Evolutionary conservation across 2,888 invertebrate species (phyloP).

Genomic region (Meliscaeva auricollis): DNA sequence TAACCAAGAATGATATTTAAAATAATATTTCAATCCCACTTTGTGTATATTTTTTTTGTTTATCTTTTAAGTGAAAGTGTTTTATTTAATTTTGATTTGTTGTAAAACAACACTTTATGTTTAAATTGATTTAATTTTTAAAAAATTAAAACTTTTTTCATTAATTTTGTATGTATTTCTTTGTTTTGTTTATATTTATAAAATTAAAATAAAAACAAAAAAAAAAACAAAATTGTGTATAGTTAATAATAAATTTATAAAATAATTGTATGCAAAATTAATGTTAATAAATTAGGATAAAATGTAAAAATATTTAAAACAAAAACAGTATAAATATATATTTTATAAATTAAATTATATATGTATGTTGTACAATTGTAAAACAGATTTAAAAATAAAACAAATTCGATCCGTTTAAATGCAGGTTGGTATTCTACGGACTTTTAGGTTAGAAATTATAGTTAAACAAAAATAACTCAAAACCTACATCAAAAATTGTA

Average conservation of each 20-base stretch:
- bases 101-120: slow-evolving; percentile 68
- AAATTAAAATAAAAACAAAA: slow-evolving; percentile 2
- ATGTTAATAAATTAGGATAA: slow-evolving; percentile 64
- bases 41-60: slow-evolving; percentile 65
- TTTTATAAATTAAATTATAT: slow-evolving; percentile 69
- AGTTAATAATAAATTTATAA: slow-evolving; percentile 57
- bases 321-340: slow-evolving; percentile 60
- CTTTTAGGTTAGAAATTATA: no score
- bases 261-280: slow-evolving; percentile 67
- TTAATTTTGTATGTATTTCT: slow-evolving; percentile 15
- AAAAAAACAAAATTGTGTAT: slow-evolving; percentile 27
- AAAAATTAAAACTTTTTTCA: no score
- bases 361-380: slow-evolving; percentile 43
- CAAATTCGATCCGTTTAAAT: slow-evolving; percentile 35
- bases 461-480: no score
- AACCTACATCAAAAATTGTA: no score
- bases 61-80: slow-evolving; percentile 40
- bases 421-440: slow-evolving; percentile 37
- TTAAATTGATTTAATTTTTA: slow-evolving; percentile 66
- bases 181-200: slow-evolving; percentile 57
- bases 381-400: slow-evolving; percentile 17
- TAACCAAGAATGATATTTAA: slow-evolving; percentile 35
- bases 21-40: slow-evolving; percentile 45
- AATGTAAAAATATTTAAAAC: slow-evolving; percentile 53
- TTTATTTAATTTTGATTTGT: slow-evolving; percentile 63